Base-by-base conservation (phyloP, 35 echinoderm and acorn worm species). In the Stichopus chloronotus region DNA sequence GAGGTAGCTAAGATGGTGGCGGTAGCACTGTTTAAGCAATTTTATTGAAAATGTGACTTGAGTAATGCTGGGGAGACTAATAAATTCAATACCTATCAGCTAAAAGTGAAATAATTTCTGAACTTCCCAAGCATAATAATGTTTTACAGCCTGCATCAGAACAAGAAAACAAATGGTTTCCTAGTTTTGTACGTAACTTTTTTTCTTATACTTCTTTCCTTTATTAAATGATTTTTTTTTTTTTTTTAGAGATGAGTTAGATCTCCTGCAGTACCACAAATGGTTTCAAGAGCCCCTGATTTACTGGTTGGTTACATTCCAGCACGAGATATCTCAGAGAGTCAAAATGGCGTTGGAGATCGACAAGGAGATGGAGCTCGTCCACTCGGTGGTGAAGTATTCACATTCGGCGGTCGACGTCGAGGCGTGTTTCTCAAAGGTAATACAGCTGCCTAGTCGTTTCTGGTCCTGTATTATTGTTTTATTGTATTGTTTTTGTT, bases 321-420 rank as follows among this genome's bases (percentile, higher is more conserved):
- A 95, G 30, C 88, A 95, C 53, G 97, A 99, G 86, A 96, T 93
- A 19, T 93, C 93, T 84, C 86, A 93, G 22, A 77, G 97, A 12
- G 97, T 99, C 76, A 84, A 91, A 20, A 96, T 93, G 90, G 97
- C 97, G 6, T 84, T 99, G 59, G 97, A 96, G 43, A 91, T 99
- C 88, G 97, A 99, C 93, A 94, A 95, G 57, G 95, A 99, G 5
- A 93, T 99, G 86, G 88, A 87, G 93, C 84, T 96, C 59, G 97
- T 99, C 59, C 95, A 99, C 71, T 84, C 94, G 13, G 95, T 99
- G 8, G 97, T 99, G 78, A 99, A 99, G 76, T 99, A 94, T 78
- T 99, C 97, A 69, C 93, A 96, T 92, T 99, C 97, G 12, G 93
- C 97, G 17, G 97, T 99, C 13, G 97, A 99, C 91, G 97, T 95